Percentiles rank a stretch among this genome's conserved stretches.
Evolutionary conservation across 2,113 vertebrate genomes (phyloP).

Genomic region (Apodemus speciosus): DNA sequence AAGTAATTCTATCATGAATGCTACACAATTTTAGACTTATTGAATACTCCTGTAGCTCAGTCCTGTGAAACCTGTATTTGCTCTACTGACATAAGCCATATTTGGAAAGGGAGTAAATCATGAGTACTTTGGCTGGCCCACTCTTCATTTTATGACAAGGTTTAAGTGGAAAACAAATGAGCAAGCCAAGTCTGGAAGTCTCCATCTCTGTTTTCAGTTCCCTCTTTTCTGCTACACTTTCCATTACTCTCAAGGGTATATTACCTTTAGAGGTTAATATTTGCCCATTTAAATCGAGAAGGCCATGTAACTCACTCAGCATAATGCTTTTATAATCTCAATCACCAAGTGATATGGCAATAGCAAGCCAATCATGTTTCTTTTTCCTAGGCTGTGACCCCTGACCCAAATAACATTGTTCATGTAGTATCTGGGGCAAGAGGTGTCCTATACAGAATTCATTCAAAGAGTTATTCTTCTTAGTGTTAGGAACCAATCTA

Average conservation of each 20-base stretch:
- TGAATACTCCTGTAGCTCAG: not conserved
- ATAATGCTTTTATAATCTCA: conserved; percentile 63
- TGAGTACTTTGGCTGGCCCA: not conserved
- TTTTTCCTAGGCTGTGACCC: conserved; percentile 25
- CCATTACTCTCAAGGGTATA: conserved; percentile 10
- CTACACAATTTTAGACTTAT: conserved; percentile 4
- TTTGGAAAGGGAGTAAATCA: not conserved
- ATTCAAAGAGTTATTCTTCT: not conserved
- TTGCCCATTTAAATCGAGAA: conserved; percentile 41
- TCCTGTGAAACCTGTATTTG: not conserved
- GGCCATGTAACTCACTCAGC: conserved; percentile 15
- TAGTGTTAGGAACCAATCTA: not conserved
- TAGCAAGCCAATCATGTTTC: conserved; percentile 26
- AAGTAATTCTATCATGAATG: not conserved
- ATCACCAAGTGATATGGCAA: conserved; percentile 28
- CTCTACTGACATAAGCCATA: not conserved
- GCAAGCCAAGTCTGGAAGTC: not conserved
- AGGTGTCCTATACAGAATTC: not conserved
- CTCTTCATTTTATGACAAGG: conserved; percentile 41
- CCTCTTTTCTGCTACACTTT: not conserved
- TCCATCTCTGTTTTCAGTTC: conserved; percentile 24
- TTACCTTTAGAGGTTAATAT: conserved; percentile 62
- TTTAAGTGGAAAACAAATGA: conserved; percentile 30
- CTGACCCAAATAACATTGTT: conserved; percentile 1
- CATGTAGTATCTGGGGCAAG: not conserved